Conservation (phyloP, 2,113 vertebrate species). For the Oreochromis spilurus region DNA sequence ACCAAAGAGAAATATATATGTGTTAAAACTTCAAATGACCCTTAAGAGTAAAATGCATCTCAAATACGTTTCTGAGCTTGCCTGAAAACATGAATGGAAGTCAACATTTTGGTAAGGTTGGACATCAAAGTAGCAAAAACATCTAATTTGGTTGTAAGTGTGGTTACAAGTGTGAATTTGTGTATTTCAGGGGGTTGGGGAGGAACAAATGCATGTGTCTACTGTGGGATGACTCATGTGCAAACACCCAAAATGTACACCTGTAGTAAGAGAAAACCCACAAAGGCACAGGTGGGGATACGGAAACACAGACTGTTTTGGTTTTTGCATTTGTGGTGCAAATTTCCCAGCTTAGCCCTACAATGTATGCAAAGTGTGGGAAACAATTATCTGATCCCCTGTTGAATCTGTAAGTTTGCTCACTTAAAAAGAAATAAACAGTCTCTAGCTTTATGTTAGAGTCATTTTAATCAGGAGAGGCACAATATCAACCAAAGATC, state of each 20-base stretch:
- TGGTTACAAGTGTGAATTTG: neutral
- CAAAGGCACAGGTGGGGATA: neutral
- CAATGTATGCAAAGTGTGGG: neutral
- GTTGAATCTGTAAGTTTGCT: neutral
- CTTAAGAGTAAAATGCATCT: neutral
- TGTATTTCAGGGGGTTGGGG: neutral
- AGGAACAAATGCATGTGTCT: neutral
- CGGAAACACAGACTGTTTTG: neutral
- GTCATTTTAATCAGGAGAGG: neutral
- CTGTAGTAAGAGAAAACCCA: neutral
- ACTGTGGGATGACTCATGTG: neutral
- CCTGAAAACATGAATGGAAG: neutral
- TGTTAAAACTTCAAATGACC: neutral
- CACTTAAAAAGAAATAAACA: neutral
- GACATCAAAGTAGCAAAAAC: neutral
- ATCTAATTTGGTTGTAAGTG: neutral
- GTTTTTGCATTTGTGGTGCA: neutral
- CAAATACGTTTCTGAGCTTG: neutral
- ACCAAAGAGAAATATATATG: neutral
- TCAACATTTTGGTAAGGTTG: neutral
- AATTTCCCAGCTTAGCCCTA: neutral
- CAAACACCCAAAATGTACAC: neutral
- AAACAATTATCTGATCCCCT: neutral
- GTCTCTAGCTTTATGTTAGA: neutral
- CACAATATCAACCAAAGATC: neutral